Base-by-base conservation (phyloP, 1,140 invertebrate species). In the Cydia fagiglandana region DNA sequence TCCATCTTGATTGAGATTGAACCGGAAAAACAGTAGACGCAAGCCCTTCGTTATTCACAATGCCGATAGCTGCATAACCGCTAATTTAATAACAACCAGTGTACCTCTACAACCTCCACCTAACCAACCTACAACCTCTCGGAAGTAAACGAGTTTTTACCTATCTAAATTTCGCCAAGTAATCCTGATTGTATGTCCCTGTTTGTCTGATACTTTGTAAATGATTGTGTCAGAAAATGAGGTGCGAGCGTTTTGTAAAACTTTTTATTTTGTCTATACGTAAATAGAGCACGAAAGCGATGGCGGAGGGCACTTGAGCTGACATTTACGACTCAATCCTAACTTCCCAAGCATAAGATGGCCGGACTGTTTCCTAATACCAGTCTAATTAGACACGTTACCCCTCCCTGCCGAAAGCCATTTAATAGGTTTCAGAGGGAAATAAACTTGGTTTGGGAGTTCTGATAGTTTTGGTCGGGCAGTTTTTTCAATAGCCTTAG, bases 271-370 rank as follows among this genome's bases (percentile, higher is more conserved):
- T 81, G 78, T 83, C 80, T 83, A 84, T 79, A 76, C 83, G 81
- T 91, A 91, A 90, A 91, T 89, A 85, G 86, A 83, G 81, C 86
- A 84, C 74, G 79, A 86, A 81, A 88, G 84, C 84, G 82, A 91
- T 88, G 83, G 85, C 88, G 75, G 78, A 82, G 86, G 78, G 81
- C 87, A 88, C 87, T 89, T 82, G 83, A 89, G 61, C 78, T 83
- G 90, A 91, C 89, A 80, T 92, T 92, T 92, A 92, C 88, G 89
- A 91, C 91, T 92, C 87, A 90, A 92, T 92, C 86, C 84, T 82
- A 86, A 70, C 66, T 70, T 70, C 66, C 66, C 66, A 89, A 89
- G 86, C 90, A 86, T 82, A 83, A 80, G 84, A 84, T 84, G 83
- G 80, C 78, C 79, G 81, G 86, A 83, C 86, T 83, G 78, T 81